phyloP scores from a whole-genome alignment of 2,113 vertebrate genomes.

The Sprattus sprattus region DNA sequence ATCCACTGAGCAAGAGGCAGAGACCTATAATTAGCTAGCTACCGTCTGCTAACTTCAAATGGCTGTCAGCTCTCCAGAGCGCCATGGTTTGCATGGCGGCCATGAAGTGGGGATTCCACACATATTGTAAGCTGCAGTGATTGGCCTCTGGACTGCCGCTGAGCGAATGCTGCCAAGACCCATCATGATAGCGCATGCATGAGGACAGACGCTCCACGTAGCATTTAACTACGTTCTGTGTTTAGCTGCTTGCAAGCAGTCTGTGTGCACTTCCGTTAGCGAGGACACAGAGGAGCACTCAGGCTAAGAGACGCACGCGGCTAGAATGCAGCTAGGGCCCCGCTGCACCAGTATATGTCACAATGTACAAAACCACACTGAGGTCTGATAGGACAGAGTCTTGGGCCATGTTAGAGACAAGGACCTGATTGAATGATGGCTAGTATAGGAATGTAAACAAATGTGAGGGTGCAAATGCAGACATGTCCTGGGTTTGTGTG shows the following conservation, averaged over 20 bases:
- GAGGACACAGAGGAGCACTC: background rate
- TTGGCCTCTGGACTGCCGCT: background rate
- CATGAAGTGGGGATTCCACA: slow-evolving; percentile 43
- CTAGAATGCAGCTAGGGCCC: no score
- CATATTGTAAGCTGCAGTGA: slow-evolving; percentile 47
- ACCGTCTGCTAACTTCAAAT: slow-evolving; percentile 59
- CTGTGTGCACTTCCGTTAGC: background rate
- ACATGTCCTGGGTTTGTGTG: no score
- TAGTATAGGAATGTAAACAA: no score
- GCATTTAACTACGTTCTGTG: background rate
- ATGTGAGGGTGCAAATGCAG: no score
- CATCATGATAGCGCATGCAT: background rate
- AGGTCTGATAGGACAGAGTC: no score
- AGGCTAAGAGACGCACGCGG: no score
- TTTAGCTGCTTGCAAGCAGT: background rate
- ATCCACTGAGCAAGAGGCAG: slow-evolving; percentile 45
- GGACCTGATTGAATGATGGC: no score
- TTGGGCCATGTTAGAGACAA: no score
- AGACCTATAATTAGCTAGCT: slow-evolving; percentile 65
- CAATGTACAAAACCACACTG: no score
- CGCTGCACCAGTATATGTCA: no score
- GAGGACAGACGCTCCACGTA: background rate
- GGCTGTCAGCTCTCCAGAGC: slow-evolving; percentile 54
- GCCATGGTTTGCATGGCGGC: slow-evolving; percentile 56
- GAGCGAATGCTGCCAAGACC: background rate